Conservation (phyloP, 2,888 invertebrate species). For the Aromia moschata region DNA sequence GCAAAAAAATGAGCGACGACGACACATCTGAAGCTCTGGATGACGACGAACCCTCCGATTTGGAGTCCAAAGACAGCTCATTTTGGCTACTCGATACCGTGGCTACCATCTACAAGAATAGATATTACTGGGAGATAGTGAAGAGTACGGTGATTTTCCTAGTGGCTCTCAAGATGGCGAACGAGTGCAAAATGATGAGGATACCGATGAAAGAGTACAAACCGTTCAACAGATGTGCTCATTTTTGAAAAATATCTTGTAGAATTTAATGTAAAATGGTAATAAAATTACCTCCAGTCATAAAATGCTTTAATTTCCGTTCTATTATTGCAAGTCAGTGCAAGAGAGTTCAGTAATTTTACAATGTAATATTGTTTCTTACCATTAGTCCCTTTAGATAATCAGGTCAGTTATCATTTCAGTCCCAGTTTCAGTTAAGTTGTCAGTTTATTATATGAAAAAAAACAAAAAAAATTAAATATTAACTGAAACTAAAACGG, state of each 20-base stretch:
- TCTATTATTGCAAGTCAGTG: background rate
- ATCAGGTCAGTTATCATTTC: background rate
- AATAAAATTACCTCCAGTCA: background rate
- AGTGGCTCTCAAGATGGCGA: conserved; percentile 46
- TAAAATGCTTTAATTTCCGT: background rate
- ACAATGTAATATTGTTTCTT: background rate
- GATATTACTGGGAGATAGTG: conserved; percentile 30
- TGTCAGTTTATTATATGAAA: too few species aligned
- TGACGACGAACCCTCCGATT: background rate
- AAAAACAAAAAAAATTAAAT: too few species aligned
- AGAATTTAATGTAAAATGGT: background rate
- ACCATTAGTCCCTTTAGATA: background rate
- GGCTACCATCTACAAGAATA: conserved; percentile 24
- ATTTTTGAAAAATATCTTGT: background rate
- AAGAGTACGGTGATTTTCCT: conserved; percentile 39
- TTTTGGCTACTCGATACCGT: conserved; percentile 4
- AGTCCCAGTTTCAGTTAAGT: background rate
- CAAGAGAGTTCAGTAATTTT: background rate
- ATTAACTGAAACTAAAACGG: too few species aligned
- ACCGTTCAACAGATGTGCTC: conserved; percentile 41
- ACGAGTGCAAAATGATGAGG: conserved; percentile 43
- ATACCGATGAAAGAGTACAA: conserved; percentile 48
- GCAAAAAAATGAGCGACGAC: background rate
- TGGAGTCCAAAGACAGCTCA: background rate
- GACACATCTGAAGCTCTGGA: background rate